phyloP scores from a whole-genome alignment of 2,797 vertebrate species.

The Staurois parvus region DNA sequence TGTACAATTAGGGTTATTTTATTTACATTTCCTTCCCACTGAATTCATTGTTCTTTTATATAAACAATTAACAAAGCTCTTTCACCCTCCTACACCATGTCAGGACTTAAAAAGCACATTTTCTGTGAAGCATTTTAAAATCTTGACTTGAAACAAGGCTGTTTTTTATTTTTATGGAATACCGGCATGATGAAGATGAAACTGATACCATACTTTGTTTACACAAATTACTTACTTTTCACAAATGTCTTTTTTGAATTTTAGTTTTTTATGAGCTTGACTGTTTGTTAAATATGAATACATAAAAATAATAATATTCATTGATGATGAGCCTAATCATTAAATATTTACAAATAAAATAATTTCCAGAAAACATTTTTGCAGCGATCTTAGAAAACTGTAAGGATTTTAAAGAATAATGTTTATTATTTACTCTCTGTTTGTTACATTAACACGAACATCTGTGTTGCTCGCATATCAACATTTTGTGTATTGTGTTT shows the following conservation, averaged over 20 bases:
- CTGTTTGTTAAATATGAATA: not conserved
- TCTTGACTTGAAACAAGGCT: not conserved
- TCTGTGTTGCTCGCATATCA: not conserved
- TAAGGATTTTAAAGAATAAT: no score
- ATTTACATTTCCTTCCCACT: slow-evolving; percentile 13
- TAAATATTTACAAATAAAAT: not conserved
- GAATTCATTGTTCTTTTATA: not conserved
- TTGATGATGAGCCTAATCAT: not conserved
- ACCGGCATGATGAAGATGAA: not conserved
- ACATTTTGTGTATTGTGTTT: slow-evolving; percentile 9
- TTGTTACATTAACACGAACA: no score
- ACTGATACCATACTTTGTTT: slow-evolving; percentile 15
- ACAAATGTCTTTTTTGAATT: not conserved
- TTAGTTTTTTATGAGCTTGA: not conserved
- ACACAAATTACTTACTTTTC: not conserved
- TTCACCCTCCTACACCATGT: not conserved
- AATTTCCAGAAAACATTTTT: no score
- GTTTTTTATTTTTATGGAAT: not conserved
- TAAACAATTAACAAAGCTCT: not conserved
- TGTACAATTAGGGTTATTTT: slow-evolving; percentile 2
- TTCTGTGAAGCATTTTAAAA: not conserved
- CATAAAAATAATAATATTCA: not conserved
- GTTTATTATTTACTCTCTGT: not conserved
- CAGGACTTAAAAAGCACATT: not conserved
- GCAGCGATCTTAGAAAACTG: no score